Base-by-base conservation (phyloP, 2,888 invertebrate species). In the Conus canariensis region DNA sequence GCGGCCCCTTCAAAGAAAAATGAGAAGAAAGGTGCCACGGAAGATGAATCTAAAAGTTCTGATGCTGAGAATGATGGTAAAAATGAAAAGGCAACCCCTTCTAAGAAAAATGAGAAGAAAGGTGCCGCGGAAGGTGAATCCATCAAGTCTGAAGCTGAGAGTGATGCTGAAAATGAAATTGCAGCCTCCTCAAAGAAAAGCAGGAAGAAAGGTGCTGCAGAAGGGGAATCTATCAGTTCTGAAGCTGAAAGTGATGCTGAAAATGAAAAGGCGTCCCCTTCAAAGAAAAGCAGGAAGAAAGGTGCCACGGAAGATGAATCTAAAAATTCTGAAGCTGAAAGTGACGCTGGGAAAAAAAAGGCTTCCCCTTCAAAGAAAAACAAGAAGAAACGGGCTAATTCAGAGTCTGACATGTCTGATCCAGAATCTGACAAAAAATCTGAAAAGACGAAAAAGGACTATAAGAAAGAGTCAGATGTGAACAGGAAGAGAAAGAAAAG, bases 401-500 rank as follows among this genome's bases (percentile, higher is more conserved):
- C 9, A 8, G 58, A 22, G 12, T 60, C 88, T n/a, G 82, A 60
- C 14, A 30, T 45, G 58, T 88, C 82, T 19, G 88, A 88, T 58
- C 59, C 45, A 19, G 82, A 82, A 6, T 60, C 82, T 22, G 77
- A 88, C 30, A 88, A 82, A 45, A 25, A 88, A 30, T 25, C 58
- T n/a, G 22, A 19, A 25, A 77, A 25, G 14, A 30, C 70, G 58
- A 59, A 88, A 80, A 58, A 89, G 22, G 83, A 9, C 14, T 45
- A 12, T 25, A 60, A 64, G 56, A 85, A 67, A 89, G 83, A 82
- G 9, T 56, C 14, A n/a, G 45, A 8, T n/a, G 14, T 8, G 12
- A 58, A 25, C 3, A 82, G 22, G 25, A 45, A 80, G 82, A 60
- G 82, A 90, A 91, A 85, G 45, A 88, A 88, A 85, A 64, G 12